phyloP scores from a whole-genome alignment of 2,113 vertebrate genomes.

The Catharus minimus region DNA sequence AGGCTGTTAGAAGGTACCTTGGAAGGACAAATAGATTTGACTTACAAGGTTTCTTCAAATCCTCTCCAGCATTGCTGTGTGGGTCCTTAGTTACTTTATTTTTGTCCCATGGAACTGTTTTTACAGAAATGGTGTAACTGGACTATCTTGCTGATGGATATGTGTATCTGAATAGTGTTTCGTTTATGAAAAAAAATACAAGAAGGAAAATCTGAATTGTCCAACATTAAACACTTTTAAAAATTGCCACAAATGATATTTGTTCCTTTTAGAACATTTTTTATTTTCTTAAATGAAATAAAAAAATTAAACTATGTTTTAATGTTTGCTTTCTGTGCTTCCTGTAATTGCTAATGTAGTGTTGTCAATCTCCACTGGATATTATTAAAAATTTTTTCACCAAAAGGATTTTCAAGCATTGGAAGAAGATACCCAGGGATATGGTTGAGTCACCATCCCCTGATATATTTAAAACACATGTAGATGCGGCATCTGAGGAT shows the following conservation, averaged over 20 bases:
- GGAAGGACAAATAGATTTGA: background rate
- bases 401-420: background rate
- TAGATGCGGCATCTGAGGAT: background rate
- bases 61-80: background rate
- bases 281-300: background rate
- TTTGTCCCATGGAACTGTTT: background rate
- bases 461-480: background rate
- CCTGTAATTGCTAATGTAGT: background rate
- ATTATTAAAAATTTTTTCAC: background rate
- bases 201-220: background rate
- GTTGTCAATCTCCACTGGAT: background rate
- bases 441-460: background rate
- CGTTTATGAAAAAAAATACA: background rate
- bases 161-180: background rate
- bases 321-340: background rate
- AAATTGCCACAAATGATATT: background rate
- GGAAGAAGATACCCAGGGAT: background rate
- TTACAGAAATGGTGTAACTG: background rate
- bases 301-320: background rate
- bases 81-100: background rate
- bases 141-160: background rate
- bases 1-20: background rate
- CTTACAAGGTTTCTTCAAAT: background rate
- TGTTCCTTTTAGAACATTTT: background rate
- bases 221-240: fast-evolving